Conservation (phyloP, 1,140 invertebrate genomes). For the Muscidifurax raptorellus region DNA sequence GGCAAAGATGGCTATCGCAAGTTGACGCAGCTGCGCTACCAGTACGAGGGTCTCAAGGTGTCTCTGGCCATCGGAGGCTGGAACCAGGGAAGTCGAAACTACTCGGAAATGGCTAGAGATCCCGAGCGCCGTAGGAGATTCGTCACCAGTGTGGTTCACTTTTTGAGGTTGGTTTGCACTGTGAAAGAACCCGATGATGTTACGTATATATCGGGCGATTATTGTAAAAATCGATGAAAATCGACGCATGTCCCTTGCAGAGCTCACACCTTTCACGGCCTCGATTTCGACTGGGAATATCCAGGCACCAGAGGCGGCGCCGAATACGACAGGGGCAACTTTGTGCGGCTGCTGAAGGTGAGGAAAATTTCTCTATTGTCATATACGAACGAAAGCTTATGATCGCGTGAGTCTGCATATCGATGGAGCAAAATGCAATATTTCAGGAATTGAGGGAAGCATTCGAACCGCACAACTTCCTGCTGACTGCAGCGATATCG, state of each 20-base stretch:
- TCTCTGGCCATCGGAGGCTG: constrained; percentile 90
- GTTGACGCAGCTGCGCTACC: constrained; percentile 80
- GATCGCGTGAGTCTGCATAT: no score
- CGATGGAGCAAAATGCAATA: neutral
- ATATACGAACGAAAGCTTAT: no score
- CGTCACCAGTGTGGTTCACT: constrained; percentile 78
- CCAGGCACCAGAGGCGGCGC: constrained; percentile 84
- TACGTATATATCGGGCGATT: no score
- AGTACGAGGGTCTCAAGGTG: constrained; percentile 85
- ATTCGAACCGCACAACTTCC: constrained; percentile 78
- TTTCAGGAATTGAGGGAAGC: constrained; percentile 80
- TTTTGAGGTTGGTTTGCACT: constrained; percentile 76
- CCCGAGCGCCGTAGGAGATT: constrained; percentile 78
- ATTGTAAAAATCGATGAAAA: neutral
- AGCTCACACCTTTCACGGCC: constrained; percentile 86
- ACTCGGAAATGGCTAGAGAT: constrained; percentile 83
- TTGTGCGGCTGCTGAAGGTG: constrained; percentile 84
- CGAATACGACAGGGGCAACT: constrained; percentile 86
- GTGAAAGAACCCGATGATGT: no score
- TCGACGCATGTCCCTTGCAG: constrained; percentile 65
- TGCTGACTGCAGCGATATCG: constrained; percentile 86
- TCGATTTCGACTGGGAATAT: constrained; percentile 90
- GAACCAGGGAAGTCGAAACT: constrained; percentile 90
- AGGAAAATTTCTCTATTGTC: constrained; percentile 13
- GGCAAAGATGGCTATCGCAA: constrained; percentile 82